phyloP scores from a whole-genome alignment of 2,888 invertebrate species.

The Amblyjoppa fuscipennis region DNA sequence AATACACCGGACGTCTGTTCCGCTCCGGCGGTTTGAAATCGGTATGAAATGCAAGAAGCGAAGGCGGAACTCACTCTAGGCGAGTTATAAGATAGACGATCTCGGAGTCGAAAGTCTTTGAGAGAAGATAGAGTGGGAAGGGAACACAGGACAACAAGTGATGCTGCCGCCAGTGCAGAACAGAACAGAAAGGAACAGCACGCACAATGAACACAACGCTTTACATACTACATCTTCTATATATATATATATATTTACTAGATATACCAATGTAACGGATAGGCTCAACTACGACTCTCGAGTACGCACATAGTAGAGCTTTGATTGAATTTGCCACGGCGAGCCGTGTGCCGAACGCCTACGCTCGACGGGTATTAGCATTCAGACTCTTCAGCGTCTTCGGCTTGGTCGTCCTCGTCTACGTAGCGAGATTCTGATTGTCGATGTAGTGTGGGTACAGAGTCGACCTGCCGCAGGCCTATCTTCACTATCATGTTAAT shows the following conservation, averaged over 20 bases:
- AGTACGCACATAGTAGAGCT: slow-evolving; percentile 73
- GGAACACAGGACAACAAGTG: slow-evolving; percentile 53
- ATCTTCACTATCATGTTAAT: slow-evolving; percentile 63
- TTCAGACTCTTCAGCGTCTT: slow-evolving; percentile 56
- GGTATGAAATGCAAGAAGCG: slow-evolving; percentile 40
- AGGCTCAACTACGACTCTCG: slow-evolving; percentile 62
- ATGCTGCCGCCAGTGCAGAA: slow-evolving; percentile 57
- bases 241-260: slow-evolving; percentile 43
- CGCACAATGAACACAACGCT: slow-evolving; percentile 68
- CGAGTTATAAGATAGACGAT: slow-evolving; percentile 59
- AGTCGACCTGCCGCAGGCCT: slow-evolving; percentile 52
- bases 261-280: slow-evolving; percentile 63
- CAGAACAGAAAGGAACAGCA: slow-evolving; percentile 58
- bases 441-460: slow-evolving; percentile 30
- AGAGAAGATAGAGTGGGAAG: slow-evolving; percentile 54
- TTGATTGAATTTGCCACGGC: slow-evolving; percentile 83
- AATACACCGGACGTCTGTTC: slow-evolving; percentile 2
- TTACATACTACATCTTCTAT: slow-evolving; percentile 65
- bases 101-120: slow-evolving; percentile 61
- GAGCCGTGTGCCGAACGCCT: slow-evolving; percentile 64
- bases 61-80: slow-evolving; percentile 42
- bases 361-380: slow-evolving; percentile 65
- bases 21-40: background rate
- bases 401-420: slow-evolving; percentile 30
- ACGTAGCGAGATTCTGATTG: slow-evolving; percentile 36